These are phyloP conservation scores for Ginglymostoma cirratum DNA, from an alignment of 2,113 vertebrate genomes.

Conservation along the genomic window DNA sequence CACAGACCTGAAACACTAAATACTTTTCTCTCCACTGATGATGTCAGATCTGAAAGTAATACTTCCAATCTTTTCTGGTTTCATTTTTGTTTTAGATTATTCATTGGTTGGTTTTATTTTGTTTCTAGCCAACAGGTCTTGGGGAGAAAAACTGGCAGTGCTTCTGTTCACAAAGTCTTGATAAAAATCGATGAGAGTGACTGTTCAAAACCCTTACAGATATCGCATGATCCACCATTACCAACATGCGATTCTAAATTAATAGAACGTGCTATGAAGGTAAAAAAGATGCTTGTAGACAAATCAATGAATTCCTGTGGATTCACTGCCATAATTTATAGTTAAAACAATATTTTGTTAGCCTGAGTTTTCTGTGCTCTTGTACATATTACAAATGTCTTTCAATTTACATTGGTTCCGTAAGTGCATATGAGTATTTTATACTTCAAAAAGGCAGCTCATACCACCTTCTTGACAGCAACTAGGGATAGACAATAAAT, in stretches of 20 bases:
- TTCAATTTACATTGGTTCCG: neutral
- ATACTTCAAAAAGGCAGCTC: neutral
- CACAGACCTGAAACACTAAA: neutral
- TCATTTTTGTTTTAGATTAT: neutral
- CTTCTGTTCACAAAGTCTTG: slow-evolving; percentile 88
- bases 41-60: neutral
- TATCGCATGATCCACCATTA: slow-evolving; percentile 91
- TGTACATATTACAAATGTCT: neutral
- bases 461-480: no score
- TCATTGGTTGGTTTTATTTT: slow-evolving; percentile 28
- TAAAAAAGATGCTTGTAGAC: slow-evolving; percentile 45
- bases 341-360: neutral
- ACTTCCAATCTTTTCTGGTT: neutral
- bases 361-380: neutral
- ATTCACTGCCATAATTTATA: no score
- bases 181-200: slow-evolving; percentile 93
- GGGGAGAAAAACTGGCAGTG: slow-evolving; percentile 87
- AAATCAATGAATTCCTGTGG: neutral
- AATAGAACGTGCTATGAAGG: slow-evolving; percentile 95
- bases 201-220: slow-evolving; percentile 93
- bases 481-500: no score
- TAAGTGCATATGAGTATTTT: neutral
- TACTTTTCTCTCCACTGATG: neutral
- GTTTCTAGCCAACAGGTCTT: slow-evolving; percentile 84
- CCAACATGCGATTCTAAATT: slow-evolving; percentile 89